Evolutionary conservation across 1,140 invertebrate species (phyloP).

Genomic region (Macrosteles quadrilineatus): DNA sequence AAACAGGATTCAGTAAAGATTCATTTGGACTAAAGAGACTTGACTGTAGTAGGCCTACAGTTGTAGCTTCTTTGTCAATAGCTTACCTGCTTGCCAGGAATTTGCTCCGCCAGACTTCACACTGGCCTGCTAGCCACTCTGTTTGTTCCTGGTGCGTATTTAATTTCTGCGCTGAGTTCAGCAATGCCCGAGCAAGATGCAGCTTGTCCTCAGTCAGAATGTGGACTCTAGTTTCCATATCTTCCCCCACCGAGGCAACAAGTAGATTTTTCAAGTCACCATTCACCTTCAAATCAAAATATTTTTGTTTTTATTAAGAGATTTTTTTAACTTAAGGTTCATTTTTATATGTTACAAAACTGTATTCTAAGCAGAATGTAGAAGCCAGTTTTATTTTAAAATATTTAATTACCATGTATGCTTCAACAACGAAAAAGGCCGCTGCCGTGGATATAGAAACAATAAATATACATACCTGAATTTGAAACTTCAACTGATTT

Average conservation of each 20-base stretch:
- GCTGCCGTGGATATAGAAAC: no score
- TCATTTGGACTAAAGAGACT: no score
- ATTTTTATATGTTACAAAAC: no score
- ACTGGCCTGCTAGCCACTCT: slow-evolving; percentile 88
- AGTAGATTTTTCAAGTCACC: slow-evolving; percentile 89
- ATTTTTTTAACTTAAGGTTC: no score
- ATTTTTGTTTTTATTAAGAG: no score
- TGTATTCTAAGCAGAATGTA: no score
- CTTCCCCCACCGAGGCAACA: slow-evolving; percentile 92
- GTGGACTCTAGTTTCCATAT: slow-evolving; percentile 85
- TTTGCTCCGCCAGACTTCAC: slow-evolving; percentile 95
- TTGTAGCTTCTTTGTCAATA: no score
- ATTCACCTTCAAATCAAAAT: slow-evolving; percentile 82
- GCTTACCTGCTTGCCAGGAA: slow-evolving; percentile 87
- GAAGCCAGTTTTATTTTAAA: no score
- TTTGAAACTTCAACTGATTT: slow-evolving; percentile 71
- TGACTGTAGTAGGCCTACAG: no score
- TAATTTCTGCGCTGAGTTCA: slow-evolving; percentile 81
- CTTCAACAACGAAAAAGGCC: no score
- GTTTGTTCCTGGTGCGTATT: slow-evolving; percentile 89
- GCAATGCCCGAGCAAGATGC: slow-evolving; percentile 78
- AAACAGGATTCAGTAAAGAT: no score
- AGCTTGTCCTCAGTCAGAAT: slow-evolving; percentile 88
- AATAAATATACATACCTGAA: slow-evolving; percentile 69
- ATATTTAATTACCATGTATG: no score